Evolutionary conservation across 2,113 vertebrate species (phyloP).

Genomic region (Siniperca knerii): DNA sequence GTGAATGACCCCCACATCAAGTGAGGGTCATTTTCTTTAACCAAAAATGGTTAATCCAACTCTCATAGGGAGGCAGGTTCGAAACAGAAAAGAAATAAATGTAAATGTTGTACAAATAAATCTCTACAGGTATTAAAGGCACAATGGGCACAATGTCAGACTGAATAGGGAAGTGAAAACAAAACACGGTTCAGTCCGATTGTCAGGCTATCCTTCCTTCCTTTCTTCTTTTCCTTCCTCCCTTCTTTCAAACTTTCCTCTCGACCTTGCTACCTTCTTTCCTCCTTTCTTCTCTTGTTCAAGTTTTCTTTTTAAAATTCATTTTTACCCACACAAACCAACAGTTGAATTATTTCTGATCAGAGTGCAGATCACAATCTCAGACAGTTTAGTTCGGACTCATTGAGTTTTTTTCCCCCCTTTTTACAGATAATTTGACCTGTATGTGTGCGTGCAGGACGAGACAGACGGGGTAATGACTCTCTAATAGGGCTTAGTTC

Average conservation of each 20-base stretch:
- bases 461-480: slow-evolving; percentile 63
- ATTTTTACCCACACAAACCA: neutral
- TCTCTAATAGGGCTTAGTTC: slow-evolving; percentile 68
- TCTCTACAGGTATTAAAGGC: too few relatives aligned
- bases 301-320: neutral
- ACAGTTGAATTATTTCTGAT: neutral
- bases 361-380: neutral
- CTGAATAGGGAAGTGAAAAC: neutral
- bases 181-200: neutral
- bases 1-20: too few relatives aligned
- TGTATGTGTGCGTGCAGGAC: slow-evolving; percentile 42
- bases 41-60: too few relatives aligned
- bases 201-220: neutral
- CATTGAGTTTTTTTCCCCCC: neutral
- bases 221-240: neutral
- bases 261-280: neutral
- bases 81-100: neutral
- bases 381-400: slow-evolving; percentile 11
- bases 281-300: neutral
- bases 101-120: too few relatives aligned
- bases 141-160: neutral
- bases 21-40: too few relatives aligned
- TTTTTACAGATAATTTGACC: slow-evolving; percentile 30
- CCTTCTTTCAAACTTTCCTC: neutral
- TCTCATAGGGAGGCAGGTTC: too few relatives aligned